A percentile compares a stretch with the other conserved stretches of the same genome.
These are phyloP conservation scores for Dallia pectoralis DNA, from an alignment of 2,797 vertebrate genomes.

Conservation along the genomic window DNA sequence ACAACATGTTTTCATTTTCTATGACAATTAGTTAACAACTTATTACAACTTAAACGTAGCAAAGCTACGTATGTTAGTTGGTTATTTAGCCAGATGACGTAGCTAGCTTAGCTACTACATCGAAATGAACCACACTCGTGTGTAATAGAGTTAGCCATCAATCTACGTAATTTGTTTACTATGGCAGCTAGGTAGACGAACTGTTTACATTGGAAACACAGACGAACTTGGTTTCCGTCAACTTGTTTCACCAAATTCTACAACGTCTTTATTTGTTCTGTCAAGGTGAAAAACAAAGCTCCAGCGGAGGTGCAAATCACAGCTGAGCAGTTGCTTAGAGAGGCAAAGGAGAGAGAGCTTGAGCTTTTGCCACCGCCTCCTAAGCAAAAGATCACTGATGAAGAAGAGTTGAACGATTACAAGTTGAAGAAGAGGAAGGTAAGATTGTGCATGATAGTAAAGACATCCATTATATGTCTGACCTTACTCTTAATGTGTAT, in stretches of 20 bases:
- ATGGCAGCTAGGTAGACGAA: not conserved
- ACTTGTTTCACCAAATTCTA: not conserved
- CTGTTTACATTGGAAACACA: not conserved
- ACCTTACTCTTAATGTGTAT: not conserved
- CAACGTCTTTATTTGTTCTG: constrained; percentile 6
- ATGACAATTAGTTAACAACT: not conserved
- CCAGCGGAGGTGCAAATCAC: constrained; percentile 98
- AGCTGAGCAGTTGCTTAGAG: constrained; percentile 91
- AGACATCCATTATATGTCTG: not conserved
- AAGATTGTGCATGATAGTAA: not conserved
- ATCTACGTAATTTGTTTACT: not conserved
- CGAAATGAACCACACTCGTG: not conserved
- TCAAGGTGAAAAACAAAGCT: constrained; percentile 96
- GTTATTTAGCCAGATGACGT: not conserved
- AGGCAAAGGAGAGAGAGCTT: constrained; percentile 94
- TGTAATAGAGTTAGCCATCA: not conserved
- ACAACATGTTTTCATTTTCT: not conserved
- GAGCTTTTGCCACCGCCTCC: constrained; percentile 95
- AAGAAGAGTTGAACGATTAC: constrained; percentile 96
- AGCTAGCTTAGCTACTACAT: not conserved
- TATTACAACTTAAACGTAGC: not conserved
- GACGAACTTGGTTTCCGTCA: not conserved
- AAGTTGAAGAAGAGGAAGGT: constrained; percentile 97
- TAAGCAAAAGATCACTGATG: constrained; percentile 98
- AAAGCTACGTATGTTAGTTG: not conserved